Evolutionary conservation across 2,113 vertebrate species (phyloP).

Genomic region (Tychaedon coryphoeus): DNA sequence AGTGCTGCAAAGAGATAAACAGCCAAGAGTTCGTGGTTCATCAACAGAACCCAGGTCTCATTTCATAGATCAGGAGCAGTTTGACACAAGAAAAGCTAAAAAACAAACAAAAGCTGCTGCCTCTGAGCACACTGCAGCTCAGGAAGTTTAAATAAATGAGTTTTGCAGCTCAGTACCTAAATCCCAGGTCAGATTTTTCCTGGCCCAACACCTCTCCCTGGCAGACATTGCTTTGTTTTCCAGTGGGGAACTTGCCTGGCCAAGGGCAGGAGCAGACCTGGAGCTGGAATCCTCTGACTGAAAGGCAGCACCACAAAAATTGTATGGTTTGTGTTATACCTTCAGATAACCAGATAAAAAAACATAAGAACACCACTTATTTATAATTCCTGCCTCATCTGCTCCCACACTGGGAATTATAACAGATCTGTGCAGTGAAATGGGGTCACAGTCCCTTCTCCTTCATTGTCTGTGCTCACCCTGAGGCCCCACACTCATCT

Average conservation of each 20-base stretch:
- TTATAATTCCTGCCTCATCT: not conserved
- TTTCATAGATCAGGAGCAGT: not conserved
- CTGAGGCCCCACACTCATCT: not conserved
- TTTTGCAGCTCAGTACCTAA: not conserved
- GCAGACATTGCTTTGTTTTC: not conserved
- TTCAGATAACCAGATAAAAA: not conserved
- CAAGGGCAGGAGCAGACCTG: not conserved
- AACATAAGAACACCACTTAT: fast-evolving
- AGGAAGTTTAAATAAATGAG: not conserved
- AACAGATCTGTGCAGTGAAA: not conserved
- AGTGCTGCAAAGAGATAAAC: not conserved
- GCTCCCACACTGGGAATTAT: not conserved
- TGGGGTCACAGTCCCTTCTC: too few species aligned
- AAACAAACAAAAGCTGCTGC: not conserved
- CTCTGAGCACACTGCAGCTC: not conserved
- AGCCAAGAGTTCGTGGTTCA: not conserved
- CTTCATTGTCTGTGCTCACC: not conserved
- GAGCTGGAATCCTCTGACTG: not conserved
- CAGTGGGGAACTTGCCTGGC: fast-evolving
- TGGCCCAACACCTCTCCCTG: not conserved
- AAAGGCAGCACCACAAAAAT: not conserved
- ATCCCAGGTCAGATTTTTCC: not conserved
- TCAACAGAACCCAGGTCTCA: not conserved
- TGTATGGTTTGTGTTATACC: fast-evolving
- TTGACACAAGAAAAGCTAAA: not conserved